Conservation (phyloP, 2,888 invertebrate genomes). For the Hetaerina titia region DNA sequence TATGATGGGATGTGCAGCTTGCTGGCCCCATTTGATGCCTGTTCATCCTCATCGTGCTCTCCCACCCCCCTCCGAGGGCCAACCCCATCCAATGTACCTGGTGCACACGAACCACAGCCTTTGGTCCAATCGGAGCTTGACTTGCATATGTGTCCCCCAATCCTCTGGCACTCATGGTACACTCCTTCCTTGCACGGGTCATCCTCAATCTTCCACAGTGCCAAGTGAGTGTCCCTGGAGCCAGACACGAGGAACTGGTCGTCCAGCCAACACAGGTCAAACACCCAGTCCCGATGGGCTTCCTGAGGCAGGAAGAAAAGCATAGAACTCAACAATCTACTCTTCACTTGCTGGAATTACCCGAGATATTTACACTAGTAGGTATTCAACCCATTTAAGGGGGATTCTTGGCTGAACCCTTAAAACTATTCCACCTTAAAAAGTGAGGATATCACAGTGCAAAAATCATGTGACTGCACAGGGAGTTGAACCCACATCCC, state of each 20-base stretch:
- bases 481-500: too few species aligned
- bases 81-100: not conserved
- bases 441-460: too few species aligned
- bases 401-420: too few species aligned
- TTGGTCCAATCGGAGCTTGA: slow-evolving; percentile 40
- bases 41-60: slow-evolving; percentile 29
- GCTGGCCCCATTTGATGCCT: slow-evolving; percentile 21
- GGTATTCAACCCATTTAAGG: not conserved
- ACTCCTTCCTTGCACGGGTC: slow-evolving; percentile 74
- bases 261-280: slow-evolving; percentile 96
- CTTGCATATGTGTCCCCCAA: not conserved
- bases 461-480: too few species aligned
- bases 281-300: slow-evolving; percentile 95
- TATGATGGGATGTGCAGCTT: slow-evolving; percentile 61
- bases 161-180: not conserved
- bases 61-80: not conserved
- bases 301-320: slow-evolving; percentile 75
- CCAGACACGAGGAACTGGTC: slow-evolving; percentile 97
- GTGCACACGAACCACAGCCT: not conserved
- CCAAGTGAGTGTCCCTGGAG: slow-evolving; percentile 93
- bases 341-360: too few species aligned
- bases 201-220: slow-evolving; percentile 89
- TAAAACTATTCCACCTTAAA: too few species aligned
- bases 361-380: not conserved
- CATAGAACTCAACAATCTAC: not conserved